A percentile compares a stretch with the other conserved stretches of the same genome.
These are phyloP conservation scores for Pycnonotus jocosus DNA, from an alignment of 2,113 vertebrate genomes.

Conservation along the genomic window DNA sequence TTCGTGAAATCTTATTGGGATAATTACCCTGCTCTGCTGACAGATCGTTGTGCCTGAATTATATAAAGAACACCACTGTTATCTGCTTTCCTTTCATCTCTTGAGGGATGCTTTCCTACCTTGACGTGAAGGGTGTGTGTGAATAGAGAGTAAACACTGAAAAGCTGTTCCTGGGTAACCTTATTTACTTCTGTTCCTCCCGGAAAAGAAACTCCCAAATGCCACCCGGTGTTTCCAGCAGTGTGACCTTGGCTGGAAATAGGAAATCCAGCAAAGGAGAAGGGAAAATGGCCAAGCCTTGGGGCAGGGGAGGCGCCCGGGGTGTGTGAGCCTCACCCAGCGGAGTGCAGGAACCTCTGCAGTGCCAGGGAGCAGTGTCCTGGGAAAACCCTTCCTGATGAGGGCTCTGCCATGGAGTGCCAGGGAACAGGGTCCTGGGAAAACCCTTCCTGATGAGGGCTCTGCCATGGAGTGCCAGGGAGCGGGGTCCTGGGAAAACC, in stretches of 20 bases:
- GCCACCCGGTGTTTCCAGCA: background rate
- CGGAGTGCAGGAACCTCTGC: accelerated
- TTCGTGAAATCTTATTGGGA: slow-evolving; percentile 47
- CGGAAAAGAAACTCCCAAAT: background rate
- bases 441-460: background rate
- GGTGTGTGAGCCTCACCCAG: background rate
- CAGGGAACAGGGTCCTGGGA: no score
- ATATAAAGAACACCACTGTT: background rate
- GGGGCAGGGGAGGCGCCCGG: background rate
- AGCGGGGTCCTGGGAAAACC: background rate
- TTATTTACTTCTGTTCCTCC: background rate
- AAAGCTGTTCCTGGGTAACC: background rate
- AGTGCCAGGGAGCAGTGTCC: background rate
- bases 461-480: background rate
- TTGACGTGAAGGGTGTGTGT: background rate
- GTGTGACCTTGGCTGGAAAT: background rate
- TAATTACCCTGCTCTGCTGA: slow-evolving; percentile 53
- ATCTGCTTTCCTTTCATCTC: background rate
- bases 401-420: no score
- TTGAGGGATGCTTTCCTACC: background rate
- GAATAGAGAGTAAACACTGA: background rate
- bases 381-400: background rate
- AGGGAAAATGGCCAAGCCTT: background rate
- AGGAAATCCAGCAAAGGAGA: background rate
- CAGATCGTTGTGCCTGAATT: slow-evolving; percentile 48